Evolutionary conservation across 1,140 invertebrate species (phyloP).

Genomic region (Gonatopus flavifemur): DNA sequence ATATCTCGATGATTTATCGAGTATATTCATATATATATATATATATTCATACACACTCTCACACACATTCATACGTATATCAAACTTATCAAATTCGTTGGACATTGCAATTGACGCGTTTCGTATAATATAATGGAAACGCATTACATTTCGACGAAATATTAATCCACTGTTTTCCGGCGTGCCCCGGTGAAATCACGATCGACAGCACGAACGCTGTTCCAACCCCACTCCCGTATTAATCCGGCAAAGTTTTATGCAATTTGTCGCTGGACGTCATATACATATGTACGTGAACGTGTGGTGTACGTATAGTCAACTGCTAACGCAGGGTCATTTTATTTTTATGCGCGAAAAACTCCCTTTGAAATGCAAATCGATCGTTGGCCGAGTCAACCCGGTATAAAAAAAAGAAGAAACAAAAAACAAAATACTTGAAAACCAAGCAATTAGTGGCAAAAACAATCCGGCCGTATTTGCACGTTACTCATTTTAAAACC

Average conservation of each 20-base stretch:
- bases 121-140: too few relatives aligned
- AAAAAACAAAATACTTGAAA: conserved; percentile 11
- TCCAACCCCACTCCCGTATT: conserved; percentile 33
- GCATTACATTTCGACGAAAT: too few relatives aligned
- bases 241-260: conserved; percentile 35
- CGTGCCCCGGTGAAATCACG: too few relatives aligned
- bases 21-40: too few relatives aligned
- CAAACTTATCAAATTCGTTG: too few relatives aligned
- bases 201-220: too few relatives aligned
- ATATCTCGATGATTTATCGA: too few relatives aligned
- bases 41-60: too few relatives aligned
- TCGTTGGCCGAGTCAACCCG: conserved; percentile 38
- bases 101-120: too few relatives aligned
- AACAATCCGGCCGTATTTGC: conserved; percentile 48
- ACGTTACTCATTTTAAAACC: conserved; percentile 45
- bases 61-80: too few relatives aligned
- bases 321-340: conserved; percentile 42
- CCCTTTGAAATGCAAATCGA: conserved; percentile 50
- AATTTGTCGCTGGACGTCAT: conserved; percentile 26
- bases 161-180: too few relatives aligned
- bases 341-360: conserved; percentile 36
- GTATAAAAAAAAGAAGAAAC: conserved; percentile 26
- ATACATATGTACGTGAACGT: neutral
- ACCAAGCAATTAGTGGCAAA: conserved; percentile 48
- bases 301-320: conserved; percentile 37